Base-by-base conservation (phyloP, 2,888 invertebrate genomes). In the Ophonus ardosiacus region DNA sequence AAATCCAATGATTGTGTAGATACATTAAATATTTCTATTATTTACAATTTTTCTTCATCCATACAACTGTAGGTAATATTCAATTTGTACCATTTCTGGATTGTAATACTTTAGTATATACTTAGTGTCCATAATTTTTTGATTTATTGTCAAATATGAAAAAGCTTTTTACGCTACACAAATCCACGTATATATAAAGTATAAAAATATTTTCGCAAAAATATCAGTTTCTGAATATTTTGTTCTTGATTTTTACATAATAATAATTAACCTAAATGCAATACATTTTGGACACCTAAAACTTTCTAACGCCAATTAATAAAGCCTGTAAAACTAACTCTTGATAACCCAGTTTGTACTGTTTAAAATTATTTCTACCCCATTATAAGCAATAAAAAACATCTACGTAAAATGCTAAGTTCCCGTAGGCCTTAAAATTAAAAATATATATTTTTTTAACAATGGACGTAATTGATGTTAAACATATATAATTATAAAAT, bases 171-270 rank as follows among this genome's bases (percentile, higher is more conserved):
- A 15, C 18, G 65, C 65, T 81, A 81, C 86, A 81, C 7, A 81
- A 81, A 68, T 81, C 31, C 24, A 81, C 57, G 86, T 84, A 86
- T 87, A 86, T 87, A 86, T 87, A 87, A 89, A 90, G 92, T 92
- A 92, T 92, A 92, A 92, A 92, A 93, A 92, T 93, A 93, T 93
- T 93, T 92, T 92, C 92, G 92, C 90, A 91, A 89, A 88, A 86
- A 86, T 86, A 85, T 86, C 86, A 86, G 61, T 86, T 61, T 78
- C 84, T 85, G 86, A 85, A 85, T 86, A 87, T 85, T 86, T 87
- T 87, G 86, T 87, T 86, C 84, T 85, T 84, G 56, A 79, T 81
- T 84, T 87, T 87, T 87, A 87, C 84, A 82, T 40, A 85, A 56
- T 78, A 85, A 61, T 84, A 40, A n/a, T 71, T 57, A 71, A 80